Evolutionary conservation across 1,140 invertebrate genomes (phyloP), one percentile per base, ranked within the genome.

Genomic region (Heliconius nattereri): DNA sequence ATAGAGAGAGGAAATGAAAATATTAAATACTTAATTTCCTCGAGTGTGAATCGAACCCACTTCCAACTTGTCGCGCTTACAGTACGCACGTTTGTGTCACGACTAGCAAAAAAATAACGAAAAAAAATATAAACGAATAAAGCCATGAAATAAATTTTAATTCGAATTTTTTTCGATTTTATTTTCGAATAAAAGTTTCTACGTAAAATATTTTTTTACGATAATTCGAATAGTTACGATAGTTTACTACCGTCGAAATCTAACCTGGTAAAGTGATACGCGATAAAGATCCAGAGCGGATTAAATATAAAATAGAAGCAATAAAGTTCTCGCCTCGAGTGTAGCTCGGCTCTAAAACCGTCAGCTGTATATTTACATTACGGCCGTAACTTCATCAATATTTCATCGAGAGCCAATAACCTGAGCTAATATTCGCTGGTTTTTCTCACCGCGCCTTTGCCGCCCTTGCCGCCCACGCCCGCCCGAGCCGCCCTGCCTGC

Each of bases 361-460:
- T 71, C 57, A 76, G 73, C 73, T 79, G 57, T 73, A 82, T 82
- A 79, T 82, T 82, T 82, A 79, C 81, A 79, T 82, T 79, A 79
- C 77, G 82, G 74, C 73, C 45, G 80, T 83, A 84, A 83, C 85
- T 88, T 89, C 88, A 89, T 89, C 87, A 89, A 89, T 89, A 87
- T 89, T 89, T 89, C 86, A 90, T 88, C 85, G 78, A 81, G 76
- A 87, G 84, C 83, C 86, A 90, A 90, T 88, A 88, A 86, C 83
- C 86, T 79, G 82, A 60, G 84, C 78, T 84, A 81, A 77, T 79
- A 81, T 82, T 78, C 81, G 57, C 80, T 71, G 82, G 82, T 82
- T 85, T 85, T 66, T 66, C 60, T 66, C 60, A 66, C 60, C 60
- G 60, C 60, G 23, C 60, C 54, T 60, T 60, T 23, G 20, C 20